Evolutionary conservation across 2,113 vertebrate species (phyloP), one percentile per base, ranked within the genome.

Genomic region (Machaerirhynchus nigripectus): DNA sequence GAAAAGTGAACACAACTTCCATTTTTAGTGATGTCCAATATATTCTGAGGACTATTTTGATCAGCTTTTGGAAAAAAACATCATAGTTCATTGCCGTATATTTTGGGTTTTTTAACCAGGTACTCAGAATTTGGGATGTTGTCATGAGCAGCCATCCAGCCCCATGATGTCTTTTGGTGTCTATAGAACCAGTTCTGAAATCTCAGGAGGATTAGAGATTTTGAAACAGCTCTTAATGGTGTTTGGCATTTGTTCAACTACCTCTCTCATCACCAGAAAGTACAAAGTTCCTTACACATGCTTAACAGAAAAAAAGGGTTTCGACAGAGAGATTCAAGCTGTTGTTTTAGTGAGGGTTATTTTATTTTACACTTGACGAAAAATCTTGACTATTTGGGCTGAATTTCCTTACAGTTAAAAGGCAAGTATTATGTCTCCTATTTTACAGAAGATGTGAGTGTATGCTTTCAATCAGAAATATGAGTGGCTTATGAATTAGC

Each of bases 201-300:
- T 79, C 64, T 75, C 24, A 2, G 10, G 20, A 70, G 55, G 14
- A 55, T 4, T 63, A 55, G 23, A 39, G 57, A 50, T 87, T 93
- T 87, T 82, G 33, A 76, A 94, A 60, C 19, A 44, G 12, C 27
- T 68, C 27, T 68, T 87, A 79, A 64, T 65, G 55, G 53, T 89
- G 55, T 95, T 87, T 94, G 91, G 70, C 89, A 77, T 91, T 94
- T 93, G 84, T 76, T 91, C 78, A 87, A 60, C 57, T 89, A 71
- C 61, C 52, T 95, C 89, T 89, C 84, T 93, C 91, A 73, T 96
- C 84, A 83, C 89, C 74, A 80, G 57, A 79, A 61, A 73, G 53
- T 85, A 69, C 70, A 76, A 84, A 84, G 59, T 71, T 89, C 57
- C 37, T 82, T 95, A 68, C 53, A 69, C 20, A 49, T 61, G 17